phyloP scores from a whole-genome alignment of 37 sponge, comb jelly and placozoan genomes.

The Aplysina aerophoba region DNA sequence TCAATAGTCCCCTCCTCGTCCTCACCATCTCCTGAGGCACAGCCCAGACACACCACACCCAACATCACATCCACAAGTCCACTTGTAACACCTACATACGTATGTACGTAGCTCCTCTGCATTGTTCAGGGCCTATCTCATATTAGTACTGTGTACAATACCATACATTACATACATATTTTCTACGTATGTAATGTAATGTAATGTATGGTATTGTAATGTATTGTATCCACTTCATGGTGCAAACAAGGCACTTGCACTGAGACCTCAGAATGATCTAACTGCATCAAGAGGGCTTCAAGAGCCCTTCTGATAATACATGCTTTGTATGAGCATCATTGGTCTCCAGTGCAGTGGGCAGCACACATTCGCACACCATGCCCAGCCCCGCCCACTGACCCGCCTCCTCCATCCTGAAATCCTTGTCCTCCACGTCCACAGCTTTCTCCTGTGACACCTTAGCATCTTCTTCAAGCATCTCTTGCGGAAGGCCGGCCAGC shows the following conservation, averaged over 20 bases:
- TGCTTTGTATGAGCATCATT: neutral
- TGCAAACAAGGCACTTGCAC: too few relatives aligned
- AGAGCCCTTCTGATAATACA: conserved; percentile 9
- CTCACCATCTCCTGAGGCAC: neutral
- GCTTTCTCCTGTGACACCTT: neutral
- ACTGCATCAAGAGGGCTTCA: neutral
- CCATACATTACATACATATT: too few relatives aligned
- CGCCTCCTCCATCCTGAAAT: conserved; percentile 16
- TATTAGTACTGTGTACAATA: too few relatives aligned
- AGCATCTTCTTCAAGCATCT: conserved; percentile 34
- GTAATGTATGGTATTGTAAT: too few relatives aligned
- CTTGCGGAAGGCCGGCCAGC: conserved; percentile 80
- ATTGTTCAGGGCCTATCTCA: too few relatives aligned
- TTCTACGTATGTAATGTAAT: too few relatives aligned
- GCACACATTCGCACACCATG: neutral
- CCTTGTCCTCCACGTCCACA: conserved; percentile 29
- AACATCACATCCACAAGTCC: neutral
- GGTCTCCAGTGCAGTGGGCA: neutral
- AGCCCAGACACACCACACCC: neutral
- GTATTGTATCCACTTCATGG: too few relatives aligned
- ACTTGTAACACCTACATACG: too few relatives aligned
- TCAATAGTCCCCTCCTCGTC: conserved; percentile 80
- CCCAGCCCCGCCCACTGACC: neutral
- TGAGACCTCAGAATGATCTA: neutral
- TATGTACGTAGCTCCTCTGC: too few relatives aligned